Evolutionary conservation across 2,888 invertebrate species (phyloP), one percentile per base, ranked within the genome.

Genomic region (Xiphydria camelus): DNA sequence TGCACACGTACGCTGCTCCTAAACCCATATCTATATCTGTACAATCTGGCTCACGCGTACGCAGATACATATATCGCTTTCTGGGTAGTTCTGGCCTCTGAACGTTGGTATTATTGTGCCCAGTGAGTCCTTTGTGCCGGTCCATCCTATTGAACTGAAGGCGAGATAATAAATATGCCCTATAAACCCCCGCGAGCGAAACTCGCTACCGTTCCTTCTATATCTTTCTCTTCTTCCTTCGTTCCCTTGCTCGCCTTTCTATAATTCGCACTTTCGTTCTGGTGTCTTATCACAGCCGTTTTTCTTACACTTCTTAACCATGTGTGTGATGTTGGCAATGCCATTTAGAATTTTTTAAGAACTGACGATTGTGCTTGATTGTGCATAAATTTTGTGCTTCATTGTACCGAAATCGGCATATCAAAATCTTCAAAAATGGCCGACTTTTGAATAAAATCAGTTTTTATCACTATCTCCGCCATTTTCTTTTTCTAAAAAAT

Each of bases 31-130:
- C 15, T 22, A 32, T 34, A 26, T 39, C 25, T 25, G 38, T 39
- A 37, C 40, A 41, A 23, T 42, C 47, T 44, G 45, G 36, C 41
- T 40, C 40, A 36, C 46, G 45, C 50, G 53, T 57, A 53, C 52
- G 50, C 49, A 46, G 51, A 45, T 43, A 51, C 47, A 48, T 55
- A 53, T 64, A 66, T 66, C 66, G 65, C 67, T 68, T 68, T 66
- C 68, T 64, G 59, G 56, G 59, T 68, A 57, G 62, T 53, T 58
- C 58, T 54, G 57, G 56, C 61, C 59, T 57, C 59, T 59, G 66
- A 68, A 68, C 62, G 68, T 69, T 62, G 64, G 67, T 63, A 63
- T 71, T 71, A 71, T 69, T 70, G 70, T 68, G 62, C 63, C 57
- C 62, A 57, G 51, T 55, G 41, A 62, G 64, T 49, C 61, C 61